A percentile compares a stretch with the other conserved stretches of the same genome.
These are phyloP conservation scores for Temnopleurus reevesii DNA, from an alignment of 53 echinoderm and acorn worm species.

Conservation along the genomic window DNA sequence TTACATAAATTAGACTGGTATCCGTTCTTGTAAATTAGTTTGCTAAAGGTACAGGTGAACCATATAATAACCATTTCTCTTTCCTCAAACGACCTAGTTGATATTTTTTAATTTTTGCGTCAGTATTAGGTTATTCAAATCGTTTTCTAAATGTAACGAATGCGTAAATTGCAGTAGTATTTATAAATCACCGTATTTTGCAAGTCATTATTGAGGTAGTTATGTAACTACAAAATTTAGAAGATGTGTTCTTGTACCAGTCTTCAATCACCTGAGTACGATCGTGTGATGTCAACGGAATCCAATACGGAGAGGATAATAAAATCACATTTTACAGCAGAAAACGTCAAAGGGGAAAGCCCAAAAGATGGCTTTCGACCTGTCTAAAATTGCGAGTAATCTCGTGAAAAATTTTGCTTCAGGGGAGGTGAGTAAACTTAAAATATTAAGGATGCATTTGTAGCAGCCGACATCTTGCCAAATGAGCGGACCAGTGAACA, in stretches of 20 bases:
- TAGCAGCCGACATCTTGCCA: too few relatives aligned
- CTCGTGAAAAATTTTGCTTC: constrained; percentile 80
- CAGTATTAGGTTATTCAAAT: not conserved
- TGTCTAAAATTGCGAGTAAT: constrained; percentile 83
- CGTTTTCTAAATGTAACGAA: not conserved
- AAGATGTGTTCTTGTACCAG: not conserved
- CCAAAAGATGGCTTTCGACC: constrained; percentile 58
- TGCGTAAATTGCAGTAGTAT: not conserved
- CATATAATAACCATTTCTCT: not conserved
- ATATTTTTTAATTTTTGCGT: not conserved
- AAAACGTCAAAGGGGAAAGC: not conserved
- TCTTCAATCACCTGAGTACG: not conserved
- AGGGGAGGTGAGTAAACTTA: constrained; percentile 80
- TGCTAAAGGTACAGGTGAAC: not conserved
- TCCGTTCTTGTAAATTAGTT: not conserved
- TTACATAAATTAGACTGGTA: constrained; percentile 1
- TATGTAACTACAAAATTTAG: not conserved
- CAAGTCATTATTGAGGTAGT: too few relatives aligned
- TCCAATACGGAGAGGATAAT: too few relatives aligned
- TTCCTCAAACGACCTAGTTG: not conserved
- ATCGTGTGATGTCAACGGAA: too few relatives aligned
- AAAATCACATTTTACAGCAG: not conserved
- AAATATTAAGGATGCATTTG: too few relatives aligned
- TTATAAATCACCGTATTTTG: not conserved
- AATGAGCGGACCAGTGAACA: too few relatives aligned